Conservation (phyloP, 2,888 invertebrate species). For the Drosophila lacicola region DNA sequence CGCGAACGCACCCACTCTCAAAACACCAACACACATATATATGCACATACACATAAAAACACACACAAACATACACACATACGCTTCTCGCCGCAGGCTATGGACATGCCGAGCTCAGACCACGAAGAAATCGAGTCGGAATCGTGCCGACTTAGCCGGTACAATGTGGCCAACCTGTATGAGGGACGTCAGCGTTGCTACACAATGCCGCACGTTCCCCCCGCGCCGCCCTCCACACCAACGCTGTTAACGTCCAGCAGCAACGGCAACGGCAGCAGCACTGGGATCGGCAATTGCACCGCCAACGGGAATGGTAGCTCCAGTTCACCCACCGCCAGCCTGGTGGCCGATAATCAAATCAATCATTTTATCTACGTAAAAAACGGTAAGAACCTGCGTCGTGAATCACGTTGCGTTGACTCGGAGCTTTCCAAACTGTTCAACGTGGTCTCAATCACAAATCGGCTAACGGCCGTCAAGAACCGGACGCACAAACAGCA, state of each 20-base stretch:
- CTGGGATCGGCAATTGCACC: conserved; percentile 51
- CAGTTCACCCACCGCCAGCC: conserved; percentile 62
- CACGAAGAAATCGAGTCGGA: conserved; percentile 70
- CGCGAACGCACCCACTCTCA: conserved; percentile 67
- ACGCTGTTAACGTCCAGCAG: conserved; percentile 78
- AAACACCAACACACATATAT: conserved; percentile 26
- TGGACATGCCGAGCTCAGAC: conserved; percentile 74
- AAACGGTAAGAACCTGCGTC: conserved; percentile 72
- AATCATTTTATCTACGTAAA: conserved; percentile 75
- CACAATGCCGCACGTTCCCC: conserved; percentile 81
- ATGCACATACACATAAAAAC: conserved; percentile 28
- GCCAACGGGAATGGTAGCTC: conserved; percentile 50
- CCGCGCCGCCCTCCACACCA: conserved; percentile 83
- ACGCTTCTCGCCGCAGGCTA: conserved; percentile 54
- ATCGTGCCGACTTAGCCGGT: conserved; percentile 70
- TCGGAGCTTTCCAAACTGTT: conserved; percentile 81
- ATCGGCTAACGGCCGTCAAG: conserved; percentile 55
- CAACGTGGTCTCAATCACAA: conserved; percentile 82
- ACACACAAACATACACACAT: conserved; percentile 25
- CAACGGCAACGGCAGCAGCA: conserved; percentile 57
- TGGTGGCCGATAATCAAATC: conserved; percentile 70
- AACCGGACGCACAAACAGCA: conserved; percentile 58
- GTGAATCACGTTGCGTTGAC: conserved; percentile 81
- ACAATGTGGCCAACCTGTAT: conserved; percentile 70
- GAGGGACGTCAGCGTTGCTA: conserved; percentile 79